Base-by-base conservation (phyloP, 92 coral and sea anemone genomes). In the Palythoa grandis region DNA sequence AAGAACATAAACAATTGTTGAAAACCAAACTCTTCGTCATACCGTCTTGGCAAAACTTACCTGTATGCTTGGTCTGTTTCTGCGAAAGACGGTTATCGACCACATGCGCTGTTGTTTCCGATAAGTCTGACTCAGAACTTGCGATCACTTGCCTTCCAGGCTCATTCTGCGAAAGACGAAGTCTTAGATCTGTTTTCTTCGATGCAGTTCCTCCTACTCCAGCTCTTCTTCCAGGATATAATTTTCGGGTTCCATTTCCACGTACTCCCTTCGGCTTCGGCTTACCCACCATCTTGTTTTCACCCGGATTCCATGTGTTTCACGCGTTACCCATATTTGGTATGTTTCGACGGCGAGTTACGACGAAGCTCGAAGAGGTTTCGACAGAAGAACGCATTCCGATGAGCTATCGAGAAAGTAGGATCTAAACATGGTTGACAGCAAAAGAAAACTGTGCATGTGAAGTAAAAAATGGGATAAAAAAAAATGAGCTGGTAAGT, bases 401-500 rank as follows among this genome's bases (percentile, higher is more conserved):
- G 85, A 80, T 19, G 5, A 78, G 71, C 57, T 78, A 78, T 78
- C 66, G 83, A 60, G 19, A 17, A 9, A 17, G 37, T 1, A 23
- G 0, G n/a, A 48, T 11, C 13, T 7, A 52, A 74, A 74, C 13
- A 48, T 74, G 60, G 39, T 37, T 29, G 39, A 52, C 67, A 52
- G 6, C 11, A 24, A 3, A 12, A 15, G 1, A 12, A 1, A 38
- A 15, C 6, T 14, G 15, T 14, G 14, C 13, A 2, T 1, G 1
- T n/a, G 0, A 14, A 29, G 4, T 5, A 14, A 12, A 3, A 25
- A 19, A 24, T 20, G 19, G 3, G 7, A 24, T 23, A 16, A 22
- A 58, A 16, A 22, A 58, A 38, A 67, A 79, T 79, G 84, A 79
- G 84, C 19, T 79, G 84, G 84, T 79, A 23, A 65, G 84, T 63